Conservation (phyloP, 2,113 vertebrate species). For the Microcebus murinus region DNA sequence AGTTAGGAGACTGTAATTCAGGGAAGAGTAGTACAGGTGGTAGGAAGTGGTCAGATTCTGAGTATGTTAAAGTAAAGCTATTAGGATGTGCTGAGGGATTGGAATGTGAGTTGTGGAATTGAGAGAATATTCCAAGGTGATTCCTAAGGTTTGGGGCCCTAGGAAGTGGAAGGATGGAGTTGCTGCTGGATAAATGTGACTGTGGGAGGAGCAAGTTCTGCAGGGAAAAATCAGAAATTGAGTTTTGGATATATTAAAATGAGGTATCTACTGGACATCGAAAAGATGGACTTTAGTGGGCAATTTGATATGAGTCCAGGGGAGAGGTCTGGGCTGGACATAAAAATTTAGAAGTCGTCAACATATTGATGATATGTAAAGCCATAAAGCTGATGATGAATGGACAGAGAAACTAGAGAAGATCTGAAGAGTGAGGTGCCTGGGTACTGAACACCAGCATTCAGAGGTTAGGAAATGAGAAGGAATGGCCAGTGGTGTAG, state of each 20-base stretch:
- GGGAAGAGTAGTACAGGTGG: neutral
- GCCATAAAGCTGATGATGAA: neutral
- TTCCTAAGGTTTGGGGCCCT: neutral
- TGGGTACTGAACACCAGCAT: neutral
- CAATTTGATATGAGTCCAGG: neutral
- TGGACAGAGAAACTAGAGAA: neutral
- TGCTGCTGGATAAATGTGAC: neutral
- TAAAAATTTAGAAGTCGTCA: neutral
- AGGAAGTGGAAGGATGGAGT: neutral
- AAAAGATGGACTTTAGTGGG: neutral
- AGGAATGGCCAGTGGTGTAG: neutral
- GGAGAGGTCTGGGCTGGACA: neutral
- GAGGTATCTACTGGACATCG: neutral
- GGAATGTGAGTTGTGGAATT: neutral
- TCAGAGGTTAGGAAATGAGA: neutral
- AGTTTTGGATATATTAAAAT: neutral
- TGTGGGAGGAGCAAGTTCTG: neutral
- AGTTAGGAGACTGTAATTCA: neutral
- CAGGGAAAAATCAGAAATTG: neutral
- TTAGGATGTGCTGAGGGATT: neutral
- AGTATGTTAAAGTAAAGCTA: neutral
- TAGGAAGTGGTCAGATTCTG: neutral
- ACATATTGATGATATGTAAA: neutral
- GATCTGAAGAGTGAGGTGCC: neutral
- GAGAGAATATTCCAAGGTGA: neutral